These are phyloP conservation scores for Arrhopalites spinosus DNA, from an alignment of 2,888 invertebrate genomes.

Conservation along the genomic window DNA sequence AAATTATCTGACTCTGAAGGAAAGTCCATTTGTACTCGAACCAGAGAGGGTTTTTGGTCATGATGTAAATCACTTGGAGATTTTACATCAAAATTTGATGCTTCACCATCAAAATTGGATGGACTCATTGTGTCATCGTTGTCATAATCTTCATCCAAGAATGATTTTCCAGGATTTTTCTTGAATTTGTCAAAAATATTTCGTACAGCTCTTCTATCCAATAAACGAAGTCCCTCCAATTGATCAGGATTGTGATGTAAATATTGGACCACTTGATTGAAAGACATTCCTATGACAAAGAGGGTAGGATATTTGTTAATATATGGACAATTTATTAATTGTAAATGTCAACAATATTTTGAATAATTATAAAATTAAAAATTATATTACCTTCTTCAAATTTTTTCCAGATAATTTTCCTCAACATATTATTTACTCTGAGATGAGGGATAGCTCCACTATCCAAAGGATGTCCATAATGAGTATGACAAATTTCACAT, in stretches of 20 bases:
- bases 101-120: neutral
- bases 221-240: constrained; percentile 48
- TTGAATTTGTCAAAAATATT: constrained; percentile 54
- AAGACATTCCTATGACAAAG: constrained; percentile 44
- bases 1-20: neutral
- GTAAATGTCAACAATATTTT: neutral
- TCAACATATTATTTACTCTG: constrained; percentile 48
- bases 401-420: constrained; percentile 49
- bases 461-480: constrained; percentile 54
- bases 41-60: neutral
- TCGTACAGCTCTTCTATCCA: constrained; percentile 52
- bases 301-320: neutral
- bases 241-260: constrained; percentile 54
- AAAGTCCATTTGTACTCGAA: neutral
- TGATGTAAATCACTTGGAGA: neutral
- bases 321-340: neutral
- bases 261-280: constrained; percentile 51
- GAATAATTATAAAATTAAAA: neutral
- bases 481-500: constrained; percentile 55
- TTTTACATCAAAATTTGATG: neutral
- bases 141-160: constrained; percentile 24
- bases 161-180: constrained; percentile 25
- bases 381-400: constrained; percentile 50
- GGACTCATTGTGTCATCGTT: constrained; percentile 20
- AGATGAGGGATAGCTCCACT: constrained; percentile 53